Conservation (phyloP, 1,140 invertebrate species). For the Platorchestia sp. region DNA sequence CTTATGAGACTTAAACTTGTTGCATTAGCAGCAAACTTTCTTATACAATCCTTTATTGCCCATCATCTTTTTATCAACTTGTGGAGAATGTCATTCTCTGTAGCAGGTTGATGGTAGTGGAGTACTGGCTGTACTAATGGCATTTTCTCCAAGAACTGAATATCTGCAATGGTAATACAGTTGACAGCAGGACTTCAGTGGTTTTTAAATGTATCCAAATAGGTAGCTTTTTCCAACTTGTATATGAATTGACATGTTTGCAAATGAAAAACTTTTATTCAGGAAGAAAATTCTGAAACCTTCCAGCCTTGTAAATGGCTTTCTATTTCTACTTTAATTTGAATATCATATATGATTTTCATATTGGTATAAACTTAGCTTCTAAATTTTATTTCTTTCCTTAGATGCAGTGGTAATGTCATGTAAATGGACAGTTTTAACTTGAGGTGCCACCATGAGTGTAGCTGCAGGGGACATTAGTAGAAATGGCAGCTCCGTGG, state of each 20-base stretch:
- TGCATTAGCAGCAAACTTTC: too few relatives aligned
- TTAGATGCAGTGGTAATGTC: not conserved
- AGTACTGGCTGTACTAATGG: too few relatives aligned
- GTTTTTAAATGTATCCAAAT: too few relatives aligned
- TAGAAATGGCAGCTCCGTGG: slow-evolving; percentile 45
- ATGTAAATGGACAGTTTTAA: slow-evolving; percentile 10
- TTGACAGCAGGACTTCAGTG: too few relatives aligned
- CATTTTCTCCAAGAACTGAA: too few relatives aligned
- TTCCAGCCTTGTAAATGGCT: not conserved
- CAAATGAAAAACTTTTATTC: not conserved
- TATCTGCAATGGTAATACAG: too few relatives aligned
- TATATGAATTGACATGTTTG: not conserved
- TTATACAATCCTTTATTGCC: too few relatives aligned
- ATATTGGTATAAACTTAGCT: not conserved
- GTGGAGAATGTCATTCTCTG: too few relatives aligned
- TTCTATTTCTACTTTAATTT: not conserved
- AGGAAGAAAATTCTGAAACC: too few relatives aligned
- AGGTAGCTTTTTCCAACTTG: not conserved
- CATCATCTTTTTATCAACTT: too few relatives aligned
- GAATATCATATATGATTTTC: not conserved
- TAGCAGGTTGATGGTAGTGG: too few relatives aligned
- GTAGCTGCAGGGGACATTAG: slow-evolving; percentile 1
- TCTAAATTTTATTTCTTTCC: not conserved
- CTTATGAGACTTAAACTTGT: too few relatives aligned
- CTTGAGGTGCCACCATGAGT: slow-evolving; percentile 5